Base-by-base conservation (phyloP, 2,888 invertebrate genomes). In the Watsonalla cultraria region DNA sequence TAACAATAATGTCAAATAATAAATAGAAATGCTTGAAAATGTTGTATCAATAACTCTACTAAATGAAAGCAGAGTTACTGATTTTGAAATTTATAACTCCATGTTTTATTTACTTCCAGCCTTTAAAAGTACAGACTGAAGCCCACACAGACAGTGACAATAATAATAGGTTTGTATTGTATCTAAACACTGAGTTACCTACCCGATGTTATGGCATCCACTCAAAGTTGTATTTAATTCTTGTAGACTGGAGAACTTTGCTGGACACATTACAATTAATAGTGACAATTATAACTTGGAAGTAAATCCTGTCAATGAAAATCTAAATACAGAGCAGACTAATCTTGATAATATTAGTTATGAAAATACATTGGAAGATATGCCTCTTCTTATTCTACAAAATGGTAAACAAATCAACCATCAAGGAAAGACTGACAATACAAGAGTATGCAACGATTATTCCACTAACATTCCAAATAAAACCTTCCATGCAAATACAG, bases 261-360 rank as follows among this genome's bases (percentile, higher is more conserved):
- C 62, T 46, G 58, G 55, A 46, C 34, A 54, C 15, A 61, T 62
- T 47, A 56, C 57, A 58, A 62, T 58, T 46, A 56, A 58, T 33
- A 52, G 33, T 50, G 53, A 53, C 39, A 54, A 65, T 15, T 47
- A 14, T 51, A 60, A 64, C 53, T 52, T 70, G 7, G 56, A 72
- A 60, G 52, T 72, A 15, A 51, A 64, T 15, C 54, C 60, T 53
- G 49, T 58, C 50, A 46, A 52, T 51, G 55, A 56, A 46, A 51
- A 46, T 46, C 2, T 35, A 35, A 48, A 45, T 56, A 5, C 39
- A 45, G 51, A 47, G 14, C 15, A 45, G 13, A 5, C 33, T 5
- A 8, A 47, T 15, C 34, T 45, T 51, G 45, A 51, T 45, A 24
- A 9, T 11, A 14, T 13, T 9, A 15, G 46, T 45, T 14, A 45